phyloP scores from a whole-genome alignment of 2,888 invertebrate species.

The Pardosa pseudoannulata region DNA sequence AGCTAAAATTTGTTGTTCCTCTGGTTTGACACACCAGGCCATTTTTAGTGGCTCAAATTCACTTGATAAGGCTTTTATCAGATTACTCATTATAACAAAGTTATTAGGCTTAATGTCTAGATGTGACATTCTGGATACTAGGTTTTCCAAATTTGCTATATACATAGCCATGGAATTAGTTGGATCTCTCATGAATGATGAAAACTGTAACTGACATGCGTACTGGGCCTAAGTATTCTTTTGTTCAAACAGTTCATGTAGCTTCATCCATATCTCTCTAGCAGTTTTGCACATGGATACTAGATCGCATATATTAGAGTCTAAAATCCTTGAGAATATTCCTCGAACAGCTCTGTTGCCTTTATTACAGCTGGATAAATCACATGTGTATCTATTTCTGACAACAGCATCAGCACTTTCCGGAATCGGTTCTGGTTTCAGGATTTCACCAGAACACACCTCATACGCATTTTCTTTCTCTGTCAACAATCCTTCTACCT shows the following conservation, averaged over 20 bases:
- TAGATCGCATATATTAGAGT: too few species aligned
- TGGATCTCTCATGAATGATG: too few species aligned
- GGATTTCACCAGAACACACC: too few species aligned
- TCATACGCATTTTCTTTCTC: too few species aligned
- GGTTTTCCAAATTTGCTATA: neutral
- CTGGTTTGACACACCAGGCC: neutral
- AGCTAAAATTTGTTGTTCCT: neutral
- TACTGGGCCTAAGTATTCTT: neutral
- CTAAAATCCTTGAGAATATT: too few species aligned
- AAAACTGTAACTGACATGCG: too few species aligned
- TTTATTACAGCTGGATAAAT: too few species aligned
- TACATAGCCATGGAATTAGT: neutral
- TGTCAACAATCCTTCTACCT: too few species aligned
- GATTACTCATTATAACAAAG: neutral
- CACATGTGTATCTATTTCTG: too few species aligned
- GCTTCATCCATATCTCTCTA: conserved; percentile 1
- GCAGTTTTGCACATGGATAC: neutral
- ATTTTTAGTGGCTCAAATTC: conserved; percentile 7
- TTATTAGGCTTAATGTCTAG: conserved; percentile 5
- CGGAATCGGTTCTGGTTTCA: too few species aligned
- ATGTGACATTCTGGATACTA: neutral
- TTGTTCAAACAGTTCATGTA: neutral
- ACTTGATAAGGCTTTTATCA: neutral
- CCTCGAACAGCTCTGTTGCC: too few species aligned
- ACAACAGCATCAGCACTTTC: too few species aligned